These are phyloP conservation scores for Reticulitermes speratus DNA, from an alignment of 1,140 invertebrate species.

Conservation along the genomic window DNA sequence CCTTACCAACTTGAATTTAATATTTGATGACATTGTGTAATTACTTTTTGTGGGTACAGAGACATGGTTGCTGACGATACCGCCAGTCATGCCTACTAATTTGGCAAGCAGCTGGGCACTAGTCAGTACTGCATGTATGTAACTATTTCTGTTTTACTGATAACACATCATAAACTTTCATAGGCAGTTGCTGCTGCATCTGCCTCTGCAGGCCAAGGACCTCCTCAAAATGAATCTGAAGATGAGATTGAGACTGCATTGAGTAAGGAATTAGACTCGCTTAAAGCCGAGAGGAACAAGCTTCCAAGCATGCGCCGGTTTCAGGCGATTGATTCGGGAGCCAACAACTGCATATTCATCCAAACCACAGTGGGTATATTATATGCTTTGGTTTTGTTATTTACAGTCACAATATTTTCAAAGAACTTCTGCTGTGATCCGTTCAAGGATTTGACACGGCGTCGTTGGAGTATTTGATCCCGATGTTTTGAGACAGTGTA, in stretches of 20 bases:
- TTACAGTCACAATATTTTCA: neutral
- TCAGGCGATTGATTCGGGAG: constrained; percentile 68
- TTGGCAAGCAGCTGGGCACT: too few relatives aligned
- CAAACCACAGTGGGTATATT: constrained; percentile 55
- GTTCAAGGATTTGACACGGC: too few relatives aligned
- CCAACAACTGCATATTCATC: constrained; percentile 83
- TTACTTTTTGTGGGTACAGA: too few relatives aligned
- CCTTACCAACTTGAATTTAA: too few relatives aligned
- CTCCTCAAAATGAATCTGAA: constrained; percentile 43
- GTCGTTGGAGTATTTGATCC: too few relatives aligned
- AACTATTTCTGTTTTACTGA: too few relatives aligned
- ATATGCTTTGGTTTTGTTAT: neutral
- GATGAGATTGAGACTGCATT: constrained; percentile 63
- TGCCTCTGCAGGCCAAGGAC: neutral
- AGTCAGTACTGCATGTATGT: too few relatives aligned
- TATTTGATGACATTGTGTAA: too few relatives aligned
- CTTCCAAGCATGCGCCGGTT: constrained; percentile 42
- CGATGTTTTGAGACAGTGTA: too few relatives aligned
- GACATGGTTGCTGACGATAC: too few relatives aligned
- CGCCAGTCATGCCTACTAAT: too few relatives aligned
- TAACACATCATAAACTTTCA: neutral
- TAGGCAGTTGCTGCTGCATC: neutral
- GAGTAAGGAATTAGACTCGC: constrained; percentile 61
- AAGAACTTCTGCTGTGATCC: too few relatives aligned
- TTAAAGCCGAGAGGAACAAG: constrained; percentile 56